phyloP scores from a whole-genome alignment of 2,797 vertebrate genomes.

The Onychomys leucogaster region DNA sequence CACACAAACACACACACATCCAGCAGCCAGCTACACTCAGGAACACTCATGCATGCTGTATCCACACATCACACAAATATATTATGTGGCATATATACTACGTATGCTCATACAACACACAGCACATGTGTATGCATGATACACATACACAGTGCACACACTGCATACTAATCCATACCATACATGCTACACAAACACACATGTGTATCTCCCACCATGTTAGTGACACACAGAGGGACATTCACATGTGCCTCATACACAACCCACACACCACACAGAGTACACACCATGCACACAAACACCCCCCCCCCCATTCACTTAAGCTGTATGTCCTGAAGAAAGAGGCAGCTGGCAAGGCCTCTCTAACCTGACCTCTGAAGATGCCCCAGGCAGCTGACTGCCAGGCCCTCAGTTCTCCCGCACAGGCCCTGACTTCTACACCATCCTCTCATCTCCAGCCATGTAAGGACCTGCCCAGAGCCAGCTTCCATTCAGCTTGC shows the following conservation, averaged over 20 bases:
- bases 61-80: neutral
- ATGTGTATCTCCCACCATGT: neutral
- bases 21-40: neutral
- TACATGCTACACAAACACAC: neutral
- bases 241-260: neutral
- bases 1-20: too few relatives aligned
- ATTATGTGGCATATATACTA: too few relatives aligned
- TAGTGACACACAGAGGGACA: neutral
- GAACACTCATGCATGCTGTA: neutral
- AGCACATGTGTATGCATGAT: neutral
- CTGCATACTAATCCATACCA: neutral
- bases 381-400: neutral
- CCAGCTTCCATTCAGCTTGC: rapidly evolving
- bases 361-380: neutral
- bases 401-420: neutral
- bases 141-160: neutral
- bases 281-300: neutral
- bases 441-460: neutral
- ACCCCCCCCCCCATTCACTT: too few relatives aligned
- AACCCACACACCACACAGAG: neutral
- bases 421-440: rapidly evolving
- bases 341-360: neutral
- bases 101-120: neutral
- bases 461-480: neutral
- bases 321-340: neutral